These are phyloP conservation scores for Mesochorus sp. DNA, from an alignment of 2,888 invertebrate genomes.

Conservation along the genomic window DNA sequence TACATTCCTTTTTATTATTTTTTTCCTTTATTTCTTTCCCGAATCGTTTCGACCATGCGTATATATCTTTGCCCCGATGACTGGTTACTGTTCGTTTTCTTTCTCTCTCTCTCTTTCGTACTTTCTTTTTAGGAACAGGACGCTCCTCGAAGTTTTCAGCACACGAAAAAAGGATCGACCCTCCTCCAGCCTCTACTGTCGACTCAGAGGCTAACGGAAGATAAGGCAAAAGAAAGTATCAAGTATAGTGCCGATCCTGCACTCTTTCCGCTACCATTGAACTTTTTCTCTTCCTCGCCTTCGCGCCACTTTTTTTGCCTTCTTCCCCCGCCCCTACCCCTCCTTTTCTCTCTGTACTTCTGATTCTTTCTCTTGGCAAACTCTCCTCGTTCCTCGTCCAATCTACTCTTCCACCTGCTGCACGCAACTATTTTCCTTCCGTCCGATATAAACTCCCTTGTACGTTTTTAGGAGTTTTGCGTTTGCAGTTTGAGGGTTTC, in stretches of 20 bases:
- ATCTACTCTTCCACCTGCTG: slow-evolving; percentile 73
- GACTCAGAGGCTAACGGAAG: slow-evolving; percentile 18
- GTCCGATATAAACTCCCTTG: slow-evolving; percentile 65
- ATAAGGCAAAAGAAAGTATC: slow-evolving; percentile 50
- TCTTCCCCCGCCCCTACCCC: slow-evolving; percentile 1
- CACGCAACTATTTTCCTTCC: slow-evolving; percentile 66
- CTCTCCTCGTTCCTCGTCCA: slow-evolving; percentile 66
- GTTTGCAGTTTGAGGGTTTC: slow-evolving; percentile 62
- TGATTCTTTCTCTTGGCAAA: slow-evolving; percentile 41
- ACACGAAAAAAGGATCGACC: background rate
- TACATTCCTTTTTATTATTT: background rate
- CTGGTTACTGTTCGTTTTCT: slow-evolving; percentile 15
- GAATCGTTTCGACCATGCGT: slow-evolving; percentile 50
- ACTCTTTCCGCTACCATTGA: slow-evolving; percentile 47
- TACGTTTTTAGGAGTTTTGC: slow-evolving; percentile 47
- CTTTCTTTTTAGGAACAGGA: slow-evolving; percentile 63
- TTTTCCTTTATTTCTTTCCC: slow-evolving; percentile 40
- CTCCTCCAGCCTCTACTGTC: background rate
- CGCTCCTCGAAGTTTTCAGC: slow-evolving; percentile 20
- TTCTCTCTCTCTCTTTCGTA: slow-evolving; percentile 38
- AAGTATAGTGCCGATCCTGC: slow-evolving; percentile 31
- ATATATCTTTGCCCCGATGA: slow-evolving; percentile 25
- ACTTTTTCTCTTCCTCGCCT: slow-evolving; percentile 61
- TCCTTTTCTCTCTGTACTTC: background rate
- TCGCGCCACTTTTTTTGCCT: slow-evolving; percentile 57